phyloP scores from a whole-genome alignment of 2,797 vertebrate species.

The Delichon dasypus region DNA sequence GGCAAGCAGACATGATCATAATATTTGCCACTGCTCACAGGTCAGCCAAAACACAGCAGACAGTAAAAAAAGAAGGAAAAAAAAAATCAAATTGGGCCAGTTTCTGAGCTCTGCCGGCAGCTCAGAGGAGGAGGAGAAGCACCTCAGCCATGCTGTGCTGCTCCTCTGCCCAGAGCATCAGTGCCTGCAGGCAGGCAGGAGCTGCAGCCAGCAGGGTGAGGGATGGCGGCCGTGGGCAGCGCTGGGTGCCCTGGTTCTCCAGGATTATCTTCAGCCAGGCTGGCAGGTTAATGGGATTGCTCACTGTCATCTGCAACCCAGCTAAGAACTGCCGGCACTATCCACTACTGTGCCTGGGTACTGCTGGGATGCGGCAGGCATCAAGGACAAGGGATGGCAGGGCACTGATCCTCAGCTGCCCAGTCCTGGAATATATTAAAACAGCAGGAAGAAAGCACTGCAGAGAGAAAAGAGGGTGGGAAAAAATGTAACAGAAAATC shows the following conservation, averaged over 20 bases:
- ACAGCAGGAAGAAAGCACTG: background rate
- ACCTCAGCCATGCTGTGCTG: fast-evolving
- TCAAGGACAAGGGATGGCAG: background rate
- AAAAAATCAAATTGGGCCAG: background rate
- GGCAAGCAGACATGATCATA: background rate
- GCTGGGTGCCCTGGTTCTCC: background rate
- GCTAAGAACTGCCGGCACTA: fast-evolving
- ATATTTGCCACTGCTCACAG: background rate
- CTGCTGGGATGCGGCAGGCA: background rate
- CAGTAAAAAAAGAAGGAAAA: background rate
- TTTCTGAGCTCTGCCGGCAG: background rate
- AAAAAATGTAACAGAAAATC: background rate
- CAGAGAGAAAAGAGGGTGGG: background rate
- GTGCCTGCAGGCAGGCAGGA: background rate
- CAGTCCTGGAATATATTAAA: background rate
- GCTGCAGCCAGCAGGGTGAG: background rate
- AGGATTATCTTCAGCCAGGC: background rate
- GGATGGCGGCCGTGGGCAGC: fast-evolving
- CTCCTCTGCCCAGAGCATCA: background rate
- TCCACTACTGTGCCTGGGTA: fast-evolving
- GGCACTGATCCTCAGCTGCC: background rate
- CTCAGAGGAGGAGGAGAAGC: background rate
- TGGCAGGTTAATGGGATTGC: slow-evolving; percentile 4
- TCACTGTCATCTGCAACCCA: background rate
- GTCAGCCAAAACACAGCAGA: background rate